A percentile compares a stretch with the other conserved stretches of the same genome.
phyloP scores from a whole-genome alignment of 2,888 invertebrate species.

The Harpagoxenus sublaevis region DNA sequence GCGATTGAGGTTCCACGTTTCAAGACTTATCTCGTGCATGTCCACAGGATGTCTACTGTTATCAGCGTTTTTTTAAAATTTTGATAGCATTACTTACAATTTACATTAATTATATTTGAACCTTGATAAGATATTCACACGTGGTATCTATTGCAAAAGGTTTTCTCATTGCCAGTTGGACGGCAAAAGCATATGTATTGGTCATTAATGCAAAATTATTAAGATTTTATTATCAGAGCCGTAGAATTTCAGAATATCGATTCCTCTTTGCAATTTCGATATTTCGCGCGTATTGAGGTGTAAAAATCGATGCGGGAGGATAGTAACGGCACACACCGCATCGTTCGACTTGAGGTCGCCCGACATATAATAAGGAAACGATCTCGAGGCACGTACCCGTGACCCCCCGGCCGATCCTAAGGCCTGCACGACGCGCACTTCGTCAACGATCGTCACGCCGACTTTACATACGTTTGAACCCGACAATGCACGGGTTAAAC shows the following conservation, averaged over 20 bases:
- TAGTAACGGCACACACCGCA: background rate
- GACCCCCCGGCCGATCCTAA: slow-evolving; percentile 68
- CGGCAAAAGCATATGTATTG: background rate
- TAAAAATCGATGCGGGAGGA: slow-evolving; percentile 4
- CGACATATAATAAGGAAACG: slow-evolving; percentile 78
- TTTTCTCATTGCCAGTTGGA: background rate
- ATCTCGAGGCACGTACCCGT: slow-evolving; percentile 67
- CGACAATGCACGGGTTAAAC: slow-evolving; percentile 83
- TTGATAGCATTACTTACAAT: background rate
- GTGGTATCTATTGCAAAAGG: background rate
- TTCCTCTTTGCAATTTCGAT: background rate
- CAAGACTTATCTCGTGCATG: background rate
- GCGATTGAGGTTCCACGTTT: slow-evolving; percentile 43
- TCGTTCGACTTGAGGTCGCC: slow-evolving; percentile 47
- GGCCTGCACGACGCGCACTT: slow-evolving; percentile 65
- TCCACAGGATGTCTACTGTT: background rate
- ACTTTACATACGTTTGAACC: slow-evolving; percentile 83
- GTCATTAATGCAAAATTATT: background rate
- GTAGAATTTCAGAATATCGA: background rate
- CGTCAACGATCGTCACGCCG: slow-evolving; percentile 80
- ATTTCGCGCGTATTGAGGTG: background rate
- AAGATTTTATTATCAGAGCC: background rate
- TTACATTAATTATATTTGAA: slow-evolving; percentile 4
- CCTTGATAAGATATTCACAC: background rate
- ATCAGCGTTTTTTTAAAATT: background rate